Base-by-base conservation (phyloP, 2,888 invertebrate species). In the Drosophila monieri region DNA sequence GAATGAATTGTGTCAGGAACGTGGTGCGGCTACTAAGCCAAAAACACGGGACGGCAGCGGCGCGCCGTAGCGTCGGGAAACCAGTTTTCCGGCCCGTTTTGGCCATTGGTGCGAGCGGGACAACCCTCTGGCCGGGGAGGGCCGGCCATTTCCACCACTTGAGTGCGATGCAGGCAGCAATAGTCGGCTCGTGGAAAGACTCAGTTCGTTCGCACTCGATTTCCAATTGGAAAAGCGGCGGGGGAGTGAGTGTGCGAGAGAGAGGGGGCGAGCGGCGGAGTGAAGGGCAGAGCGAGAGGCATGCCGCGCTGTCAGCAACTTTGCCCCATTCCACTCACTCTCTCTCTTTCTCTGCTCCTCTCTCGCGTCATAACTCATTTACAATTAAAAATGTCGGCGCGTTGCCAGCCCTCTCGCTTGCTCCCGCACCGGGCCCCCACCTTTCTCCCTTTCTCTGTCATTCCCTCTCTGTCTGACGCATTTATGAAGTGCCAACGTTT, bases 351-450 rank as follows among this genome's bases (percentile, higher is more conserved):
- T 47, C 43, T 18, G 43, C 32, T 47, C 41, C 66, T 61, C 72
- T 73, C 61, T 73, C 69, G 78, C 76, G 76, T 86, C 75, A 89
- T 90, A 88, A 89, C 88, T 89, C 88, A 85, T 89, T 89, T 84
- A 88, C 89, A 90, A 90, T 90, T 90, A 90, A 90, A 90, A 90
- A 90, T 90, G 90, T 90, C 90, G 90, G 90, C 90, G 89, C 89
- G 87, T 76, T 66, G 67, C 59, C 62, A 21, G 55, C 58, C 51
- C 43, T 48, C 64, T 62, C 74, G 59, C 60, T 57, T 53, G 32
- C 52, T 59, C 32, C 4, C 25, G 6, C 35, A 14, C n/a, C 35
- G n/a, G 2, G 14, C 35, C 35, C 35, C 35, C 35, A 4, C 21
- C 41, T 25, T 14, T 10, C 23, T 21, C 23, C 21, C 35, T 10